A percentile compares a stretch with the other conserved stretches of the same genome.
Evolutionary conservation across 2,797 vertebrate species (phyloP).

Genomic region (Enteromius afrohamiltoni): DNA sequence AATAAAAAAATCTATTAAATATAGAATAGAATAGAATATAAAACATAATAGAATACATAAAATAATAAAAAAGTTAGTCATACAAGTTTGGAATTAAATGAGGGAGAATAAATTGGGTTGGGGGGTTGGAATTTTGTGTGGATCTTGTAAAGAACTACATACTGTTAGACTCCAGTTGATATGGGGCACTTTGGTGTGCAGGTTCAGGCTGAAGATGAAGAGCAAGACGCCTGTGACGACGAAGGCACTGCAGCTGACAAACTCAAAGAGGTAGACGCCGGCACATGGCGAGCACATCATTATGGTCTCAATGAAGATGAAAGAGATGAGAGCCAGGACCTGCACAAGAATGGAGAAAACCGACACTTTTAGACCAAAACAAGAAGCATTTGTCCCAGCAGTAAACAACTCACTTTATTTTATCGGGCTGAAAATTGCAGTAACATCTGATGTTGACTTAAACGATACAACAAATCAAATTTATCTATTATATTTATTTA

Average conservation of each 20-base stretch:
- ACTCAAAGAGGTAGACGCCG: conserved; percentile 98
- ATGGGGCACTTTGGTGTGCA: conserved; percentile 91
- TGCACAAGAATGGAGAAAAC: conserved; percentile 64
- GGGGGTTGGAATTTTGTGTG: not conserved
- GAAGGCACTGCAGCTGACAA: conserved; percentile 96
- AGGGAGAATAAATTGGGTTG: too few relatives aligned
- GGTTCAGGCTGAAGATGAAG: conserved; percentile 90
- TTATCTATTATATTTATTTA: too few relatives aligned
- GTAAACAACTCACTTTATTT: not conserved
- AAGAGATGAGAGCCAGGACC: conserved; percentile 89
- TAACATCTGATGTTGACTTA: not conserved
- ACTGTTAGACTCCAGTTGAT: conserved; percentile 98
- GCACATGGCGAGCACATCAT: conserved; percentile 94
- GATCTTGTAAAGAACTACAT: conserved; percentile 62
- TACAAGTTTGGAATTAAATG: not conserved
- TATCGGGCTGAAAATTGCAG: not conserved
- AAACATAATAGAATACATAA: too few relatives aligned
- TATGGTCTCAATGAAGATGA: conserved; percentile 98
- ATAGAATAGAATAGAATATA: too few relatives aligned
- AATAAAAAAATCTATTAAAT: too few relatives aligned
- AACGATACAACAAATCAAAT: not conserved
- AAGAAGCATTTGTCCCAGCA: not conserved
- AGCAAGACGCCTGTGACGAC: conserved; percentile 93
- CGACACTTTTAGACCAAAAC: conserved; percentile 3
- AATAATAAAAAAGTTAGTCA: not conserved